Evolutionary conservation across 2,797 vertebrate species (phyloP), one percentile per base, ranked within the genome.

Genomic region (Enteromius thamalakanensis): DNA sequence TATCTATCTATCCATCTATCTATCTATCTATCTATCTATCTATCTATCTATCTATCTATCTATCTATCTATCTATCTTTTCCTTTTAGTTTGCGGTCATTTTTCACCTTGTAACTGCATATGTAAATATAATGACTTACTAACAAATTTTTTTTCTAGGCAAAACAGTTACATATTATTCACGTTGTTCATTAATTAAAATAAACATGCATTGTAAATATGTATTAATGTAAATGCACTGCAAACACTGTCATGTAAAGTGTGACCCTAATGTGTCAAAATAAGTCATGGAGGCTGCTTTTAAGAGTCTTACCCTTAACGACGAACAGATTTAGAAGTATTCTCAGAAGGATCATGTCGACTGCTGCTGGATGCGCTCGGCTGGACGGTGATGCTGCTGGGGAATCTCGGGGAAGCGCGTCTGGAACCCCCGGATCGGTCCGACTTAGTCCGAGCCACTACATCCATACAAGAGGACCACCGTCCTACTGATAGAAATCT

Each of bases 281-380:
- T 68, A 67, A 67, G 60, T 55, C 40, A 74, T 11, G 58, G 37
- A 74, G 51, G 15, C 42, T 49, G 49, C 67, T 79, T 37, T 45
- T 75, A 21, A 51, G 40, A 19, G 60, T 26, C 88, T 88, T 92
- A 95, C 94, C 94, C 92, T 90, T 87, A 72, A 92, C 55, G 87
- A 90, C 87, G 23, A 94, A 68, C 85, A 88, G 87, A 62, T 84
- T 86, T 0, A 94, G 84, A 68, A 90, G 87, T 68, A 89, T 84
- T 80, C 93, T 90, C 80, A 88, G 72, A 65, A 93, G 84, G 78
- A 92, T 84, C 94, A 94, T 95, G 65, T 67, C 90, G 40, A 55
- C 80, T 37, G 49, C 72, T 72, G 79, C 76, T 84, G 69, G 72
- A 84, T 64, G 75, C 81, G 79, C 75, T 70, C 64, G 62, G 68